Base-by-base conservation (phyloP, 2,888 invertebrate species). In the Serripes groenlandicus region DNA sequence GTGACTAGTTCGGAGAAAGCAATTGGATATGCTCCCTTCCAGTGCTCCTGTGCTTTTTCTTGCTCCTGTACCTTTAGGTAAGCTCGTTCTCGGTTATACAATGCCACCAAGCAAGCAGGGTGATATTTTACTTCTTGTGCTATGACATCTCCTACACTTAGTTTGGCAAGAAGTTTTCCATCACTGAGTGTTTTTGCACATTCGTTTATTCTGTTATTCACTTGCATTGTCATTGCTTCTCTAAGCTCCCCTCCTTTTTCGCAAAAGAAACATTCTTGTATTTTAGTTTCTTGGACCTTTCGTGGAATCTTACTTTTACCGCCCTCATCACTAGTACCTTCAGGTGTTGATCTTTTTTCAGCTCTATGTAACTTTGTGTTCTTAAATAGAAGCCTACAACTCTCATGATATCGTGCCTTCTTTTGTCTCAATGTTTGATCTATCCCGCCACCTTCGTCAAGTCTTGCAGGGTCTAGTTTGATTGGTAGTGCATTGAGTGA, bases 111-210 rank as follows among this genome's bases (percentile, higher is more conserved):
- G 60, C 84, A 86, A 42, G 75, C 35, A 5, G 26, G 37, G 64
- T 89, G 85, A 54, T 88, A 88, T 68, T 81, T 87, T 11, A 87
- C 60, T 58, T 87, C 88, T 78, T 86, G 87, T 70, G 87, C 88
- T 5, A 88, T 81, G 35, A 83, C 72, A 83, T 86, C 88, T 15
- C 87, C 84, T 49, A 68, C 78, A 82, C 83, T 86, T 30, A 86
- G 73, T 60, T 35, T 83, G 11, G 86, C 86, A 28, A 87, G 37
- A 2, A 86, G 76, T 58, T 71, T 83, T 35, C 77, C 79, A 77
- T 88, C 85, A 71, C 86, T 78, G 18, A 86, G 69, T 30, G 30
- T 76, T 21, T 30, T 4, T 21, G 88, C 80, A 68, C 83, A 83
- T 68, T 81, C 80, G 42, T 83, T 79, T 23, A 83, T 23, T 42